phyloP scores from a whole-genome alignment of 2,113 vertebrate genomes.

The Perca schrenkii region DNA sequence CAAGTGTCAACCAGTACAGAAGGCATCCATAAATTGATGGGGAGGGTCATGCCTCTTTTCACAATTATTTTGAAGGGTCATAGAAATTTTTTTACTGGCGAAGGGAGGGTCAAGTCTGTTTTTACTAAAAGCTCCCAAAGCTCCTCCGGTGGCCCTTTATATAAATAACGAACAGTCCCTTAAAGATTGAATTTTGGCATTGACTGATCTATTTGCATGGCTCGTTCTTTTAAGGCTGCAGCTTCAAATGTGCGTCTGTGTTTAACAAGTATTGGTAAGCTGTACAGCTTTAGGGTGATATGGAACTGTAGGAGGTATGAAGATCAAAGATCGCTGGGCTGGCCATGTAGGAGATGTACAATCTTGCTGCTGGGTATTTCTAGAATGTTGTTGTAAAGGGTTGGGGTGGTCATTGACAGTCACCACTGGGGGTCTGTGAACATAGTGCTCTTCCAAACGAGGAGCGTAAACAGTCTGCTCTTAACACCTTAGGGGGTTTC shows the following conservation, averaged over 20 bases:
- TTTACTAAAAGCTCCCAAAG: too few species aligned
- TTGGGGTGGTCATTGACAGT: constrained; percentile 4
- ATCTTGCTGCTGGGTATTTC: constrained; percentile 36
- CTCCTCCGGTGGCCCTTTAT: too few species aligned
- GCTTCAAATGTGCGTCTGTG: background rate
- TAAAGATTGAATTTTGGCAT: background rate
- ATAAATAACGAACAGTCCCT: background rate
- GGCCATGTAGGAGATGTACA: constrained; percentile 1
- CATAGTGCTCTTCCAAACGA: background rate
- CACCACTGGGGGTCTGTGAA: constrained; percentile 44
- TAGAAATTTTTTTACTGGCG: too few species aligned
- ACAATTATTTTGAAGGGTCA: too few species aligned
- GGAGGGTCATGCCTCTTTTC: too few species aligned
- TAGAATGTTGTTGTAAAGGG: background rate
- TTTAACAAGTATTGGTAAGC: background rate
- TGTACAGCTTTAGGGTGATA: background rate
- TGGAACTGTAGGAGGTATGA: background rate
- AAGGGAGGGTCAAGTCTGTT: too few species aligned
- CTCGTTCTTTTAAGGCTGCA: background rate
- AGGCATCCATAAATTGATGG: too few species aligned
- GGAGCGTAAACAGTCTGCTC: background rate
- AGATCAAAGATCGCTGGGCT: constrained; percentile 44
- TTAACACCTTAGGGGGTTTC: background rate
- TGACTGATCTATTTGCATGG: background rate
- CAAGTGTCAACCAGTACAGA: too few species aligned